Evolutionary conservation across 2,113 vertebrate genomes (phyloP), one percentile per base, ranked within the genome.

Genomic region (Cynocephalus volans): DNA sequence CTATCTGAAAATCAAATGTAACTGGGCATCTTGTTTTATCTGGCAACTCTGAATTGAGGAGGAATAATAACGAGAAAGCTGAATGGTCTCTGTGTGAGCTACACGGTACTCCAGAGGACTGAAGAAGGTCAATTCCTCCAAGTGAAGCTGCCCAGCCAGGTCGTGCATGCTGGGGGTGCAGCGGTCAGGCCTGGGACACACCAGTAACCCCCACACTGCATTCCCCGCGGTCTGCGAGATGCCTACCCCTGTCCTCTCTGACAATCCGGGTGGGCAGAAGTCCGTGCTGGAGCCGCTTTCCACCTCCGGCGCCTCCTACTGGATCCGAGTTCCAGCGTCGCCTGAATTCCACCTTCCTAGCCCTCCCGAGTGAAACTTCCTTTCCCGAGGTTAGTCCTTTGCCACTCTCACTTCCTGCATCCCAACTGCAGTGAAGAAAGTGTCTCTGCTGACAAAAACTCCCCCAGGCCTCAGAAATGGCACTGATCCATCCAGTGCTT

Each of bases 1-100:
- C 91, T n/a, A 45, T 50, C 69, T 58, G 50, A 96, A 83, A 92
- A 67, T 45, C 81, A 73, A 48, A 93, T 75, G 58, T 88, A 73
- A 88, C 54, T 60, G 15, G 19, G 26, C 52, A 17, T 45, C 54
- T 65, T 75, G 19, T 84, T 84, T 80, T 76, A 50, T 75, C 36
- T 60, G 48, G 48, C 50, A 88, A 72, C 52, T 85, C 26, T 76
- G 79, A 87, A 83, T 28, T 80, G 26, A 90, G 84, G 15, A 76
- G 36, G 45, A 69, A 28, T 62, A 79, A 70, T 89, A 65, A 21
- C 17, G 88, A 76, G 48, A 67, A 88, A 79, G 52, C 41, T 90
- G 85, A 75, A 48, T 69, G 21, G 3, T 85, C 33, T 96, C 84
- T 54, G 54, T 94, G 12, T 2, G 45, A 69, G 8, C 19, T 67